Conservation (phyloP, 2,113 vertebrate species). For the Grantiella picta region DNA sequence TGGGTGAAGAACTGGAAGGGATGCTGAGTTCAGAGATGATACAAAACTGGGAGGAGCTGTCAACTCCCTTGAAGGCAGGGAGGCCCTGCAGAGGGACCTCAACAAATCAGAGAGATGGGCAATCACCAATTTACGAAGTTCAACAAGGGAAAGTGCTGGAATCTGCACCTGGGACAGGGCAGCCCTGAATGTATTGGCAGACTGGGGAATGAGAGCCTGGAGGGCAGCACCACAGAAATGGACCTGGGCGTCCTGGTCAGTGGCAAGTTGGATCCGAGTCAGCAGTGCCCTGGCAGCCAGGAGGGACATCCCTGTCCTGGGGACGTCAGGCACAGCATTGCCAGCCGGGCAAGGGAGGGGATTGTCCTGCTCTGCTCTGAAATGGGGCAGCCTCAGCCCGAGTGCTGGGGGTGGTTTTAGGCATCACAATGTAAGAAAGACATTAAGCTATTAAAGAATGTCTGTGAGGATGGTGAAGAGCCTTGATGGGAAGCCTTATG, state of each 20-base stretch:
- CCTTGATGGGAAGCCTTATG: fast-evolving
- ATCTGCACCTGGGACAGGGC: not conserved
- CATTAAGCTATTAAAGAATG: fast-evolving
- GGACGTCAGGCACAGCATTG: fast-evolving
- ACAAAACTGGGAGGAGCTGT: not conserved
- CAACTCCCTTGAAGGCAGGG: fast-evolving
- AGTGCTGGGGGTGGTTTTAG: not conserved
- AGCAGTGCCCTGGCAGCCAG: not conserved
- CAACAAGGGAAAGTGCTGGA: fast-evolving
- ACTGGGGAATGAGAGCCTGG: not conserved
- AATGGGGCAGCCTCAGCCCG: fast-evolving
- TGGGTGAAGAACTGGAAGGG: not conserved
- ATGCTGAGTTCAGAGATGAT: not conserved
- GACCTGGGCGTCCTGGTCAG: fast-evolving
- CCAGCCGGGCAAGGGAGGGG: fast-evolving
- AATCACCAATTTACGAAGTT: not conserved
- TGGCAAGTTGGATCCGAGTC: fast-evolving
- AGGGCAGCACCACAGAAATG: fast-evolving
- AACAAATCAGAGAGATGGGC: not conserved
- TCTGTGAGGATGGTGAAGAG: not conserved
- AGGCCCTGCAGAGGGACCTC: not conserved
- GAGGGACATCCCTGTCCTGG: fast-evolving
- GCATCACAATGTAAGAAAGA: no score
- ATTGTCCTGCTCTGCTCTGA: fast-evolving
- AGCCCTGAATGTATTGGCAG: not conserved